Evolutionary conservation across 2,888 invertebrate genomes (phyloP), one percentile per base, ranked within the genome.

Genomic region (Leptinotarsa peninsularis): DNA sequence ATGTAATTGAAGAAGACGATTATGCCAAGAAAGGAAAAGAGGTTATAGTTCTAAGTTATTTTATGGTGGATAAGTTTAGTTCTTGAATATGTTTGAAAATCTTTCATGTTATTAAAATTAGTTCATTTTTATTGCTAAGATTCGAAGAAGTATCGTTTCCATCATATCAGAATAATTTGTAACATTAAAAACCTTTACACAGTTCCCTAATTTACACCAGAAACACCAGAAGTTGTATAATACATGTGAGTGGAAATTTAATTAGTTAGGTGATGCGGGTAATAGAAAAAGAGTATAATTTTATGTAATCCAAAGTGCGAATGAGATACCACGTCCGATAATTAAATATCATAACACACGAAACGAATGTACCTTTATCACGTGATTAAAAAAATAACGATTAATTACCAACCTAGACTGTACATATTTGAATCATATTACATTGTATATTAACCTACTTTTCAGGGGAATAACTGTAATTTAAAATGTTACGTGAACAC

Each of bases 351-450:
- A 70, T 58, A 56, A 70, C 56, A 56, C 58, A 49, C 21, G 21
- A 60, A 74, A 76, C 68, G 67, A 76, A 72, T 71, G 66, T 60
- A 63, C 67, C 70, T 63, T 66, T 58, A 67, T 66, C 74, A 75
- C 76, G 73, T 68, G 68, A 63, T 73, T 73, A 72, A 73, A 50
- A 56, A 77, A 74, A 77, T 75, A 66, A 68, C 60, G 17, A 71
- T 72, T 68, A 77, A 74, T 77, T 75, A 73, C 56, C 56, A 14
- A 71, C 49, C 43, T 70, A 58, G 49, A 63, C n/a, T 60, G 56
- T 56, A 60, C 49, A 70, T 56, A 23, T 70, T 23, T 43, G 58
- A 21, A 70, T 14, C 58, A 49, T 58, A 70, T 60, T 70, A 70
- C 52, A 70, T 70, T 70, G 43, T 23, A 49, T 70, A 58, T 70